Evolutionary conservation across 2,888 invertebrate genomes (phyloP).

Genomic region (Brachypalpus laphriformis): DNA sequence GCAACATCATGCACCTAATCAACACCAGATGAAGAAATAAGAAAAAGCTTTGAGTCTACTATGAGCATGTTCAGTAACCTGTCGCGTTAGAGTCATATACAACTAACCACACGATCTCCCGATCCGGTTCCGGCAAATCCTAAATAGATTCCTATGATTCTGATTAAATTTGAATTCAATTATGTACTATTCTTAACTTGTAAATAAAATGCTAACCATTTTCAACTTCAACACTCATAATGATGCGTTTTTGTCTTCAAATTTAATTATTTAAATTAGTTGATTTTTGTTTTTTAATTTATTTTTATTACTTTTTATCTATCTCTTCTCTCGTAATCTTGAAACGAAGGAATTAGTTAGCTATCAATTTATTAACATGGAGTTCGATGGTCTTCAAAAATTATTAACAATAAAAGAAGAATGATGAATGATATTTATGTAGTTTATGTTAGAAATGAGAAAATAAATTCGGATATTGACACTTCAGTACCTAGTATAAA

Average conservation of each 20-base stretch:
- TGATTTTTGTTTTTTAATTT: not conserved
- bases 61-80: not conserved
- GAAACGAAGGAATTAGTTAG: not conserved
- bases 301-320: not conserved
- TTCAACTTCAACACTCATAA: not conserved
- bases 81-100: not conserved
- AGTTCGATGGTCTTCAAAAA: not conserved
- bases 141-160: not conserved
- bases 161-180: not conserved
- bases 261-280: slow-evolving; percentile 29
- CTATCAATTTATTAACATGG: not conserved
- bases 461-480: not conserved
- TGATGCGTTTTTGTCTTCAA: not conserved
- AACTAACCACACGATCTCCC: not conserved
- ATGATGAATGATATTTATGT: not conserved
- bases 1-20: too few relatives aligned
- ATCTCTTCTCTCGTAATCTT: not conserved
- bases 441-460: not conserved
- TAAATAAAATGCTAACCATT: not conserved
- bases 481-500: not conserved
- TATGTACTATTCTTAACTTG: not conserved
- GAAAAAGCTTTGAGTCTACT: not conserved
- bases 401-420: not conserved
- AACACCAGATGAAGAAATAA: too few relatives aligned
- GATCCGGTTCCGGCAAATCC: slow-evolving; percentile 10